Conservation (phyloP, 1,140 invertebrate species). For the Aphaenogaster rudis region DNA sequence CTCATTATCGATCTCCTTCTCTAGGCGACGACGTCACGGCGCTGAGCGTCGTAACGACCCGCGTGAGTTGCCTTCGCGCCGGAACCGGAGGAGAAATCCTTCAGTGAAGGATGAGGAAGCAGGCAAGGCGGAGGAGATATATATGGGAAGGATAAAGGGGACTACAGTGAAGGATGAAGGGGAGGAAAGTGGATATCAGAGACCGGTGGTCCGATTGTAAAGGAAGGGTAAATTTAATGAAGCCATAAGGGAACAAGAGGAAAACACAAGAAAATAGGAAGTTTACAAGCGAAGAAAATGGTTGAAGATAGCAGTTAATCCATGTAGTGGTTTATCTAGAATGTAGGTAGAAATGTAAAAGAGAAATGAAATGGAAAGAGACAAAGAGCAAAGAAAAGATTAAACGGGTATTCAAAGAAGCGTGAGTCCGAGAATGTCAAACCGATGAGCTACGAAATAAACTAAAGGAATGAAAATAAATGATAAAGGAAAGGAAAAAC, state of each 20-base stretch:
- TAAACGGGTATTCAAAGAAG: slow-evolving; percentile 7
- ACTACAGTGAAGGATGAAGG: slow-evolving; percentile 52
- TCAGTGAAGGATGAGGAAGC: slow-evolving; percentile 24
- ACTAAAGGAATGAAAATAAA: not conserved
- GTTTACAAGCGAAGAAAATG: slow-evolving; percentile 1
- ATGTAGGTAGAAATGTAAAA: not conserved
- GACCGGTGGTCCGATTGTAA: slow-evolving; percentile 20
- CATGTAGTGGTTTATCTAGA: not conserved
- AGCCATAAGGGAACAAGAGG: slow-evolving; percentile 14
- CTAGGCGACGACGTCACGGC: slow-evolving; percentile 30
- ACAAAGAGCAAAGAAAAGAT: not conserved
- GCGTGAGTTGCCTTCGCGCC: not conserved
- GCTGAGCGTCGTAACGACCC: slow-evolving; percentile 30
- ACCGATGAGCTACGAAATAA: not conserved
- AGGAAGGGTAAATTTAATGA: slow-evolving; percentile 35
- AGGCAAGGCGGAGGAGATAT: not conserved
- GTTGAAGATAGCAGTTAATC: not conserved
- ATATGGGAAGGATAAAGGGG: slow-evolving; percentile 28
- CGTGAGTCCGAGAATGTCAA: not conserved
- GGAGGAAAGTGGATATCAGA: slow-evolving; percentile 27
- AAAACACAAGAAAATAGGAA: not conserved
- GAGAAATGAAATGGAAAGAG: not conserved
- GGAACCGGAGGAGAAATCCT: slow-evolving; percentile 14
- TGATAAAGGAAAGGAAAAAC: not conserved
- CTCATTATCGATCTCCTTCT: slow-evolving; percentile 56